Evolutionary conservation across 2,113 vertebrate species (phyloP).

Genomic region (Coregonus clupeaformis): DNA sequence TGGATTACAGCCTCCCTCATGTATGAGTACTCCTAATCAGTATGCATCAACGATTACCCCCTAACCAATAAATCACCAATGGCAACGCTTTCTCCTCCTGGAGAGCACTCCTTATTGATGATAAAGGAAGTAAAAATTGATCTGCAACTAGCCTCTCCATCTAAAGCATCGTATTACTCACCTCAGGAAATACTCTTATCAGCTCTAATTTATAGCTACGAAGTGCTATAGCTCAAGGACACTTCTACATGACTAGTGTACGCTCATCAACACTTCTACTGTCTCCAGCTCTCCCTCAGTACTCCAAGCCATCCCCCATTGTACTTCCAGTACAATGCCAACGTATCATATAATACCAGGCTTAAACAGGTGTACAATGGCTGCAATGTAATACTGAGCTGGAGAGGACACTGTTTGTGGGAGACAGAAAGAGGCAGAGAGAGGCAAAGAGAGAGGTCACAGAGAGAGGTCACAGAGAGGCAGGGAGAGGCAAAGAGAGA

Average conservation of each 20-base stretch:
- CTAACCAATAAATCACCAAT: constrained; percentile 68
- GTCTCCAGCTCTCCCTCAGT: too few relatives aligned
- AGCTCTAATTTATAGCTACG: constrained; percentile 16
- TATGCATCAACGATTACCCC: constrained; percentile 61
- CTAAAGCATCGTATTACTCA: constrained; percentile 24
- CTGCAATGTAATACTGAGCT: too few relatives aligned
- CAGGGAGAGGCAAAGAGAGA: constrained; percentile 12
- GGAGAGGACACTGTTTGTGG: constrained; percentile 15
- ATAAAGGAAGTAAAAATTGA: constrained; percentile 58
- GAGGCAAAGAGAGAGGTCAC: constrained; percentile 7
- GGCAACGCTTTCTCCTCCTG: constrained; percentile 52
- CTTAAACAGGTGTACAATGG: too few relatives aligned
- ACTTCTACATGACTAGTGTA: background rate
- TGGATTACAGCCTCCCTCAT: constrained; percentile 50
- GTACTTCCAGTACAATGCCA: background rate
- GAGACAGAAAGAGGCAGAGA: constrained; percentile 37
- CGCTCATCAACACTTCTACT: background rate
- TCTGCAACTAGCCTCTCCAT: constrained; percentile 31
- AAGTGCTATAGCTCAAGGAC: constrained; percentile 26
- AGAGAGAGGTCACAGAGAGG: background rate
- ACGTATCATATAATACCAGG: background rate
- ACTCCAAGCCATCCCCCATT: background rate
- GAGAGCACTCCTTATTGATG: constrained; percentile 66
- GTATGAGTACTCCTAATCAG: constrained; percentile 65
- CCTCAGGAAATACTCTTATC: constrained; percentile 20